Conservation (phyloP, 2,888 invertebrate species). For the Trimorus sp. region DNA sequence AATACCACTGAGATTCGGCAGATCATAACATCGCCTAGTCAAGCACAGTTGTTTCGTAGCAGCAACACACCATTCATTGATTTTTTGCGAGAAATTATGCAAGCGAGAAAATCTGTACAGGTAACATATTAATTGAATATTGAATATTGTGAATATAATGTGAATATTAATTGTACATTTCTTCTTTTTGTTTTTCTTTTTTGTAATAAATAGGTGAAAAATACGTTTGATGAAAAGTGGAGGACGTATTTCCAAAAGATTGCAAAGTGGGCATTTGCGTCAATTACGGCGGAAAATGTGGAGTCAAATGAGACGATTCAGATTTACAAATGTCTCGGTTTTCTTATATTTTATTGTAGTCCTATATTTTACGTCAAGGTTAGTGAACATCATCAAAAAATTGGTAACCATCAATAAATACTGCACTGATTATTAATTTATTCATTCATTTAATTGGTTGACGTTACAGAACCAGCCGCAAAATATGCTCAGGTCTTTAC, state of each 20-base stretch:
- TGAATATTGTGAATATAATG: no score
- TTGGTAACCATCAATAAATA: neutral
- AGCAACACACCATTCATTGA: constrained; percentile 73
- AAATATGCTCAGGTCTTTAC: constrained; percentile 73
- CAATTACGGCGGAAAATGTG: constrained; percentile 75
- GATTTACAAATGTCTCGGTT: constrained; percentile 78
- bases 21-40: constrained; percentile 70
- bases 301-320: constrained; percentile 73
- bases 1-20: constrained; percentile 72
- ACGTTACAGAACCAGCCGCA: constrained; percentile 76
- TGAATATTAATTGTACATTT: no score
- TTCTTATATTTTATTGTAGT: constrained; percentile 76
- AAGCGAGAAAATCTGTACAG: constrained; percentile 70
- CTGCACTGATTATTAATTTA: no score
- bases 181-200: no score
- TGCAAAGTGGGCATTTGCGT: constrained; percentile 77
- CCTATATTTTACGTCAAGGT: constrained; percentile 76
- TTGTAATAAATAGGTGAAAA: constrained; percentile 68
- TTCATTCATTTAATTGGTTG: no score
- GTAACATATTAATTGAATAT: constrained; percentile 68
- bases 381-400: constrained; percentile 15
- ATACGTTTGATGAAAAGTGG: constrained; percentile 71
- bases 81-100: constrained; percentile 73
- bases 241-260: constrained; percentile 75
- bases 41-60: constrained; percentile 72